phyloP scores from a whole-genome alignment of 2,888 invertebrate genomes.

The Drosophila greeni region DNA sequence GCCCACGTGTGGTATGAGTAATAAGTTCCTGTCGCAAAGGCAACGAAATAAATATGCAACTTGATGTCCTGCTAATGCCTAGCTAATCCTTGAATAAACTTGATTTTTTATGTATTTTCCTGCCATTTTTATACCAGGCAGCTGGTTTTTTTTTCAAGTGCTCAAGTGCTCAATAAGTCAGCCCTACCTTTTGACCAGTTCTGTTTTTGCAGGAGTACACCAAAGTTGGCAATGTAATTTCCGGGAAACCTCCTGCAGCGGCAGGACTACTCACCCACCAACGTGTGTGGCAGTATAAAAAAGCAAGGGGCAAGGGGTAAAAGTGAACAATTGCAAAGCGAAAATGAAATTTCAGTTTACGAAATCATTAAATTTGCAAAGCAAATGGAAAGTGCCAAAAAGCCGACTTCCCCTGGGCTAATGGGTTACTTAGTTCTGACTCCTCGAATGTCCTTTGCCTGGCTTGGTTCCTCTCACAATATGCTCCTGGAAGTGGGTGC shows the following conservation, averaged over 20 bases:
- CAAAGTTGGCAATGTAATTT: conserved; percentile 58
- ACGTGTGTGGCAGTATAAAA: not conserved
- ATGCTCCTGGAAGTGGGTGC: conserved; percentile 15
- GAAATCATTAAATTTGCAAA: conserved; percentile 66
- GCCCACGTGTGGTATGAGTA: no score
- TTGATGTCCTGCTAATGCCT: no score
- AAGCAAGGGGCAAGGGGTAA: conserved; percentile 8
- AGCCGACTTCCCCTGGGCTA: conserved; percentile 15
- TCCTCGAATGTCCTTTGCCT: no score
- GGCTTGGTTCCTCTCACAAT: no score
- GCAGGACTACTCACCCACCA: not conserved
- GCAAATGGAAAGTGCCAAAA: conserved; percentile 54
- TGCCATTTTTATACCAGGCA: not conserved
- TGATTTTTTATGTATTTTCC: not conserved
- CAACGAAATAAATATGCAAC: no score
- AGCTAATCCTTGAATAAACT: not conserved
- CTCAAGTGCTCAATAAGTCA: not conserved
- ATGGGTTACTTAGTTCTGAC: conserved; percentile 18
- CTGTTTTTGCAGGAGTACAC: not conserved
- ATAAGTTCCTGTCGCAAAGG: no score
- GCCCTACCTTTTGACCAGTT: not conserved
- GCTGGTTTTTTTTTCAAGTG: not conserved
- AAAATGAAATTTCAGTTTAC: conserved; percentile 63
- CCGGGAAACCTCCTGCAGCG: conserved; percentile 46
- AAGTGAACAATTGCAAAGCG: conserved; percentile 56